A percentile compares a stretch with the other conserved stretches of the same genome.
Evolutionary conservation across 2,797 vertebrate species (phyloP).

Genomic region (Spheniscus humboldti): DNA sequence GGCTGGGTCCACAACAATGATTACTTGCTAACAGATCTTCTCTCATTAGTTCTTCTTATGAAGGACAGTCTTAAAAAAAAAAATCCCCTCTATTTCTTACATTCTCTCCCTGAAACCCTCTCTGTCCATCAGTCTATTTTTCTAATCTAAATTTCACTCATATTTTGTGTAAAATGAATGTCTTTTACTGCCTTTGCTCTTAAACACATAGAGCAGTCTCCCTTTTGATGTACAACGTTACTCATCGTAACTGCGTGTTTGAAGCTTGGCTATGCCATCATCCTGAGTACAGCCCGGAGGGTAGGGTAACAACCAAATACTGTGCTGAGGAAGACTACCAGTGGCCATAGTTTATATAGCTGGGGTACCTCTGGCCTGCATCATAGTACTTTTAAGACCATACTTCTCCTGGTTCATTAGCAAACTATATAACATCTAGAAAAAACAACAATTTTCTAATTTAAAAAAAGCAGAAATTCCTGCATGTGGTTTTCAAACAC

Average conservation of each 20-base stretch:
- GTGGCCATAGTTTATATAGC: neutral
- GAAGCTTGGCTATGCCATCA: neutral
- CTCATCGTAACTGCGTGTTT: neutral
- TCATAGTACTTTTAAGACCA: neutral
- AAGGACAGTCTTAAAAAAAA: neutral
- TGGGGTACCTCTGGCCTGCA: neutral
- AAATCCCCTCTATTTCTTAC: neutral
- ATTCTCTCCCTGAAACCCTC: neutral
- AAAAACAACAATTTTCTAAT: neutral
- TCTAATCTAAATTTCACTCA: neutral
- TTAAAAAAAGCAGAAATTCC: neutral
- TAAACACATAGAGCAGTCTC: neutral
- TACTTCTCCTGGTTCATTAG: neutral
- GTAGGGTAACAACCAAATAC: neutral
- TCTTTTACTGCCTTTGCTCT: neutral
- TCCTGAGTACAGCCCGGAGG: fast-evolving
- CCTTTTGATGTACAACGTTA: neutral
- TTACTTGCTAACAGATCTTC: neutral
- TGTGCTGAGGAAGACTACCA: neutral
- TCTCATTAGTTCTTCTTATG: neutral
- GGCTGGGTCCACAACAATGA: neutral
- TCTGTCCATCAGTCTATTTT: neutral
- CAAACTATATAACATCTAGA: neutral
- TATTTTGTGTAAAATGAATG: neutral
- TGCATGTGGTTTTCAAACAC: neutral